These are phyloP conservation scores for Scleropages formosus DNA, from an alignment of 2,797 vertebrate species.

Conservation along the genomic window DNA sequence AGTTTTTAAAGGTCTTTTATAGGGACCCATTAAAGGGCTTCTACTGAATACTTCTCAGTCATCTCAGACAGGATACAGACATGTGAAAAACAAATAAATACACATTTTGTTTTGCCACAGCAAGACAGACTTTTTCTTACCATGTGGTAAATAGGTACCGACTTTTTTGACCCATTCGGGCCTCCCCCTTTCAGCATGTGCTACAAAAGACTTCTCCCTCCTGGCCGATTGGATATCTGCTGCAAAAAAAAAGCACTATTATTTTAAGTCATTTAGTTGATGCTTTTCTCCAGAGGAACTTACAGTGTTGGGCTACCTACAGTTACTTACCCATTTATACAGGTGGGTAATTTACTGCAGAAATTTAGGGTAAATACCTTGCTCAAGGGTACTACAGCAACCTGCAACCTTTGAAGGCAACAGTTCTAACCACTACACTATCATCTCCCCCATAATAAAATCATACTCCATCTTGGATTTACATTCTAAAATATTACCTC, in stretches of 20 bases:
- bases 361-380: too few species aligned
- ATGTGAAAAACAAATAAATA: slow-evolving; percentile 5
- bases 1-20: not conserved
- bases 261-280: too few species aligned
- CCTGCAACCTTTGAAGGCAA: too few species aligned
- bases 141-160: not conserved
- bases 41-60: not conserved
- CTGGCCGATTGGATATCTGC: slow-evolving; percentile 3
- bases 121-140: not conserved
- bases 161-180: not conserved
- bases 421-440: too few species aligned
- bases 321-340: too few species aligned
- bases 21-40: not conserved
- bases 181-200: not conserved
- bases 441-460: too few species aligned
- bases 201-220: slow-evolving; percentile 1
- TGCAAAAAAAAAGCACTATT: not conserved
- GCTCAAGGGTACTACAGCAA: too few species aligned
- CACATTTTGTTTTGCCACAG: not conserved
- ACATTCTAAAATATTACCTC: too few species aligned
- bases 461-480: too few species aligned
- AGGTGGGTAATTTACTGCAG: too few species aligned
- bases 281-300: too few species aligned
- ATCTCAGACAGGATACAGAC: slow-evolving; percentile 11
- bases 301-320: too few species aligned